A percentile compares a stretch with the other conserved stretches of the same genome.
Conservation (phyloP, 1,140 invertebrate species). For the Theocolax elegans region DNA sequence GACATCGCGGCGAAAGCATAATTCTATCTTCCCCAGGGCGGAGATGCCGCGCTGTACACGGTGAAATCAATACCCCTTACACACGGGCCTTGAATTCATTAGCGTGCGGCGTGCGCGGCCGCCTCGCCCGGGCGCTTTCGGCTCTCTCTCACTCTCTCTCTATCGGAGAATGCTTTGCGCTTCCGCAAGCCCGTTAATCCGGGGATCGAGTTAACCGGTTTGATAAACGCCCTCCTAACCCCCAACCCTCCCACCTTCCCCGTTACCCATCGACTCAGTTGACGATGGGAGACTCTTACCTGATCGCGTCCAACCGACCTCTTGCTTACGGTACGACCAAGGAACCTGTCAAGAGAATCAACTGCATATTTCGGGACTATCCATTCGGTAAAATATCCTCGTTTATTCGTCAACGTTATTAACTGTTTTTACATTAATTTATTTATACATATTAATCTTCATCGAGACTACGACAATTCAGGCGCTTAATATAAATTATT, state of each 20-base stretch:
- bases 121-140: background rate
- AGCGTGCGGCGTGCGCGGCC: background rate
- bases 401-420: no score
- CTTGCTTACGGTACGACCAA: no score
- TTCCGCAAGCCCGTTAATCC: conserved; percentile 25
- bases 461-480: no score
- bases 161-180: conserved; percentile 2
- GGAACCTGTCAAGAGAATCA: no score
- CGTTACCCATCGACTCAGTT: no score
- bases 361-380: no score
- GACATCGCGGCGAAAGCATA: background rate
- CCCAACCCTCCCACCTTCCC: background rate
- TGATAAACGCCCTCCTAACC: conserved; percentile 16
- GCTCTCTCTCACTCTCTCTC: background rate
- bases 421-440: no score
- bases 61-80: conserved; percentile 10
- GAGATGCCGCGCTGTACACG: background rate
- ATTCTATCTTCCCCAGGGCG: background rate
- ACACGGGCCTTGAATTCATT: conserved; percentile 20
- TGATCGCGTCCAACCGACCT: background rate
- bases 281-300: no score
- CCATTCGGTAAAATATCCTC: no score
- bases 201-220: conserved; percentile 28
- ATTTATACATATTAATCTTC: no score
- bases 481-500: no score